Evolutionary conservation across 2,888 invertebrate species (phyloP).

Genomic region (Stenodema calcarata): DNA sequence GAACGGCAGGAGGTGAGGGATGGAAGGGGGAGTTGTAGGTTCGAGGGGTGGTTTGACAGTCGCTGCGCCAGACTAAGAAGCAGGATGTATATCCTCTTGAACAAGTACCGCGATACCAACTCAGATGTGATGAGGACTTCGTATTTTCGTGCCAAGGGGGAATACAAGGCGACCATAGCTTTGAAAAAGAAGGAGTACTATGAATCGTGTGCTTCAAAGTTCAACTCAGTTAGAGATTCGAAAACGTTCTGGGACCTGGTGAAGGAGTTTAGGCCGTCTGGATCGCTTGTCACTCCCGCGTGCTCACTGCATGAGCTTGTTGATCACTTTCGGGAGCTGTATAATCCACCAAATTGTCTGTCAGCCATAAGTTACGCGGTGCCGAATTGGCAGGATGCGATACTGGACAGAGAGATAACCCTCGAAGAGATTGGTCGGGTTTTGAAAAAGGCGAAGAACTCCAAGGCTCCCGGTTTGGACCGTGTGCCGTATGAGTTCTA

Average conservation of each 20-base stretch:
- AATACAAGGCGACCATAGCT: neutral
- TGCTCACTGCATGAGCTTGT: neutral
- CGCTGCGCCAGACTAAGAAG: neutral
- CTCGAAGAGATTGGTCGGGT: neutral
- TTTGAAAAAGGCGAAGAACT: neutral
- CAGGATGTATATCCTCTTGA: neutral
- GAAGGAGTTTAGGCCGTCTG: neutral
- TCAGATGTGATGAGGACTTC: neutral
- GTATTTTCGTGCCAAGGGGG: neutral
- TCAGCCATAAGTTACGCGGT: neutral
- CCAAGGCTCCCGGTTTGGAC: neutral
- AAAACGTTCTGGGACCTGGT: neutral
- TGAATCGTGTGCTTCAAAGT: neutral
- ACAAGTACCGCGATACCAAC: neutral
- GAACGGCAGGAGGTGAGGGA: no score
- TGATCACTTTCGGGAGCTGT: neutral
- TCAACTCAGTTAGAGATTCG: neutral
- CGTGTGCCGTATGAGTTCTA: neutral
- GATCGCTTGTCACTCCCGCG: neutral
- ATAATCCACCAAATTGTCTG: neutral
- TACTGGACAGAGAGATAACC: neutral
- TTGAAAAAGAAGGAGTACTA: neutral
- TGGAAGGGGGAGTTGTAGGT: no score
- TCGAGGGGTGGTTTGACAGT: neutral
- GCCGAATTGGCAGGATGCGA: neutral